These are phyloP conservation scores for Aromia moschata DNA, from an alignment of 2,888 invertebrate genomes.

Conservation along the genomic window DNA sequence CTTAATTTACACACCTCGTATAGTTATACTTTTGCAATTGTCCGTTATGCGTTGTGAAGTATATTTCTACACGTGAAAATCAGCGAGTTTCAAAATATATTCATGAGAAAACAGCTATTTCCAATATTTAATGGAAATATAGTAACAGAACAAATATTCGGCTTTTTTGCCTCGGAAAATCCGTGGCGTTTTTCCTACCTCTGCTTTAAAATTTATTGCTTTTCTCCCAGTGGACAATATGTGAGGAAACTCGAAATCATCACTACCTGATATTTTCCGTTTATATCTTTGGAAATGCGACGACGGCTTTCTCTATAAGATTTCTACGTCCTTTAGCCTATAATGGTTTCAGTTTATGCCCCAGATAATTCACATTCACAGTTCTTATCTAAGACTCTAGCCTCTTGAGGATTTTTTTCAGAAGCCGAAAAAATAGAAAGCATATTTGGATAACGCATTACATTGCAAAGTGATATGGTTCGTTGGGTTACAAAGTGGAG, in stretches of 20 bases:
- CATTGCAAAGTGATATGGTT: too few relatives aligned
- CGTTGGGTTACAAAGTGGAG: too few relatives aligned
- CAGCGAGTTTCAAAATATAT: neutral
- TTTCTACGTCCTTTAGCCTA: neutral
- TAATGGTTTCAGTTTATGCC: conserved; percentile 15
- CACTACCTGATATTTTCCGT: conserved; percentile 9
- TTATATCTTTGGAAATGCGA: neutral
- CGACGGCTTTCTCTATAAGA: conserved; percentile 1
- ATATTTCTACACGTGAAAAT: neutral
- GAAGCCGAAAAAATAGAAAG: too few relatives aligned
- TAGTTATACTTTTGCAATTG: neutral
- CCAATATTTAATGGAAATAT: neutral
- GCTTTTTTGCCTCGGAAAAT: neutral
- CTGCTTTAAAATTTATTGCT: conserved; percentile 7
- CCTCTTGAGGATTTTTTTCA: too few relatives aligned
- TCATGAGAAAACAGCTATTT: neutral
- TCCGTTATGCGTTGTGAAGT: neutral
- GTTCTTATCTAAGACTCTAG: too few relatives aligned
- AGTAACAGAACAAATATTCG: neutral
- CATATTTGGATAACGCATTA: too few relatives aligned
- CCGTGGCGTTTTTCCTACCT: neutral
- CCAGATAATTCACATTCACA: conserved; percentile 8
- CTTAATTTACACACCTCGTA: too few relatives aligned
- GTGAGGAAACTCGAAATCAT: conserved; percentile 13
- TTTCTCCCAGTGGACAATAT: conserved; percentile 17